Percentiles rank a stretch among this genome's conserved stretches.
phyloP scores from a whole-genome alignment of 92 coral and sea anemone genomes.

The Epizoanthus scotinus region DNA sequence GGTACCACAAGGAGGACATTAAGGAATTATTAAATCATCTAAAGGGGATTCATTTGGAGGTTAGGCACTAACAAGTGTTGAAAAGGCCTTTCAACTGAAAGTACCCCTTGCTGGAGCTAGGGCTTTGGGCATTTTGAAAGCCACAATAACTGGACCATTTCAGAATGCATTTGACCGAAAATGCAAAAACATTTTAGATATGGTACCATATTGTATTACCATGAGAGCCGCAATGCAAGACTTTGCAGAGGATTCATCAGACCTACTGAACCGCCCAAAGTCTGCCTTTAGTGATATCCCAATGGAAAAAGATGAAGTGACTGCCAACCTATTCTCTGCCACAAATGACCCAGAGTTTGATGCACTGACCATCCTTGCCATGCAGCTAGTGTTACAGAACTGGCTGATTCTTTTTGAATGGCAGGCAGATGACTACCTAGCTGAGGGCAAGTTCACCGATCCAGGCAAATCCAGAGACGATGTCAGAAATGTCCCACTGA shows the following conservation, averaged over 20 bases:
- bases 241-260: conserved; percentile 21
- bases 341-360: conserved; percentile 15
- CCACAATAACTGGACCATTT: conserved; percentile 20
- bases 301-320: conserved; percentile 12
- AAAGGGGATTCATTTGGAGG: too few species aligned
- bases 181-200: conserved; percentile 15
- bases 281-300: conserved; percentile 13
- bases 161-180: conserved; percentile 19
- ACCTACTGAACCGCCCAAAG: background rate
- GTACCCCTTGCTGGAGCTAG: conserved; percentile 20
- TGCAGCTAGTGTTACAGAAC: conserved; percentile 26
- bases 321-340: background rate
- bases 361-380: conserved; percentile 6
- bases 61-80: too few species aligned
- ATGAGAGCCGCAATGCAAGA: conserved; percentile 26
- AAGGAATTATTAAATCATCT: background rate
- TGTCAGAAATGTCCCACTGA: conserved; percentile 24
- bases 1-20: conserved; percentile 20
- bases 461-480: conserved; percentile 9
- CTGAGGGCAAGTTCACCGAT: conserved; percentile 12
- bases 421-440: conserved; percentile 10
- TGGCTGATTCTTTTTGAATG: conserved; percentile 20
- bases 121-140: conserved; percentile 7
- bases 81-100: background rate
- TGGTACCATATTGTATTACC: conserved; percentile 14